A percentile compares a stretch with the other conserved stretches of the same genome.
Conservation (phyloP, 2,113 vertebrate species). For the Hippopotamus amphibius region DNA sequence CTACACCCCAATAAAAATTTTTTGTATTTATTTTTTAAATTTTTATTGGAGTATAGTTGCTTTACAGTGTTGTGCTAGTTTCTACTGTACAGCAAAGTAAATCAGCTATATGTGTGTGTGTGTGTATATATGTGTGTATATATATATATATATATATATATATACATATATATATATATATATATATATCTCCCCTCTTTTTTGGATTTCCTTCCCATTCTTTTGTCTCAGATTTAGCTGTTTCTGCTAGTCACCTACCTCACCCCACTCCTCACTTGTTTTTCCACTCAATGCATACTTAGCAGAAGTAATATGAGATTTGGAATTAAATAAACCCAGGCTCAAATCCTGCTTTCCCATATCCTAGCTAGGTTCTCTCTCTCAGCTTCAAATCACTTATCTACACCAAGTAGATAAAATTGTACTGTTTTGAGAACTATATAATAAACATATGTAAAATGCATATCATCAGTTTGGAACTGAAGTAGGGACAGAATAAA, state of each 20-base stretch:
- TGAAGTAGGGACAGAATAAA: constrained; percentile 11
- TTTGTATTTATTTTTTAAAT: no score
- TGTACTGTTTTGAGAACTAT: constrained; percentile 29
- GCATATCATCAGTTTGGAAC: not conserved
- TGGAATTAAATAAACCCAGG: constrained; percentile 40
- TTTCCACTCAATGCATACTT: not conserved
- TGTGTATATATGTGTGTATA: no score
- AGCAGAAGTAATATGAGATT: not conserved
- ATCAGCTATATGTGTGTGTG: no score
- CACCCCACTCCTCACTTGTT: not conserved
- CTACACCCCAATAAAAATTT: no score
- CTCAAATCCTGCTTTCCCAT: constrained; percentile 32
- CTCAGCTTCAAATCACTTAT: not conserved
- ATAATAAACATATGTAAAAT: constrained; percentile 13
- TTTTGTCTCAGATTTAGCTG: not conserved
- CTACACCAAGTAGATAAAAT: constrained; percentile 18
- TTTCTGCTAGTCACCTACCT: not conserved
- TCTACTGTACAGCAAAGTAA: no score
- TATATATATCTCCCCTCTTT: no score
- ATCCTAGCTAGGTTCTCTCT: not conserved
- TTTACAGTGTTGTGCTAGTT: no score
- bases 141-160: no score
- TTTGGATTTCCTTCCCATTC: not conserved
- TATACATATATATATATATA: no score
- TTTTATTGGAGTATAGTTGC: no score